phyloP scores from a whole-genome alignment of 2,113 vertebrate species.

The Pelodiscus sinensis region DNA sequence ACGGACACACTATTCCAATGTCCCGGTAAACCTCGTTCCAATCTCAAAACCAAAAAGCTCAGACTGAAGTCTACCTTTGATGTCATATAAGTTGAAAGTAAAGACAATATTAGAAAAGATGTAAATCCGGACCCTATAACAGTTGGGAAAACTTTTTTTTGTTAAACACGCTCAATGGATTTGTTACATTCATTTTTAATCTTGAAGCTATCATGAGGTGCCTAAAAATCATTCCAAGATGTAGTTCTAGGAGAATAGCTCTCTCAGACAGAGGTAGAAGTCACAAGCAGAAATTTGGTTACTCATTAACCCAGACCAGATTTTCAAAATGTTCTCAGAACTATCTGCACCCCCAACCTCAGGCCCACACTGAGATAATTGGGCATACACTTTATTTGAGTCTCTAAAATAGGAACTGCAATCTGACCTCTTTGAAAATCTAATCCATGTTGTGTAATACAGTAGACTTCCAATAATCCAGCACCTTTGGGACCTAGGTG shows the following conservation, averaged over 20 bases:
- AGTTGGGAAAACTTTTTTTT: background rate
- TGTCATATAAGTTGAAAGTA: background rate
- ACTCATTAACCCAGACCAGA: background rate
- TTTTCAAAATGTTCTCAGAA: background rate
- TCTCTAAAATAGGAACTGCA: background rate
- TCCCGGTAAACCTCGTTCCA: no score
- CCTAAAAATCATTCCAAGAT: background rate
- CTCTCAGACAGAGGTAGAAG: background rate
- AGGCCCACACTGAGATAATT: background rate
- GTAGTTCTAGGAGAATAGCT: background rate
- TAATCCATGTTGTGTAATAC: background rate
- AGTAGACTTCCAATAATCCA: no score
- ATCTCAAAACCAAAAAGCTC: background rate
- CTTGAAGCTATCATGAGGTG: background rate
- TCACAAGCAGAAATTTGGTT: background rate
- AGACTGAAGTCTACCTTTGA: background rate
- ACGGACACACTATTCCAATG: no score
- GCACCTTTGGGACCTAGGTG: no score
- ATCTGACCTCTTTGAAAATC: background rate
- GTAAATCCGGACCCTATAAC: background rate
- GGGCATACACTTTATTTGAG: rapidly evolving
- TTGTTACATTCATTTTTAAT: background rate
- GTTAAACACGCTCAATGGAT: no score
- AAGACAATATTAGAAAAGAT: background rate
- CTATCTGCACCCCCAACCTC: background rate